Percentiles rank a stretch among this genome's conserved stretches.
Conservation (phyloP, 2,888 invertebrate species). For the Onchidella celtica region DNA sequence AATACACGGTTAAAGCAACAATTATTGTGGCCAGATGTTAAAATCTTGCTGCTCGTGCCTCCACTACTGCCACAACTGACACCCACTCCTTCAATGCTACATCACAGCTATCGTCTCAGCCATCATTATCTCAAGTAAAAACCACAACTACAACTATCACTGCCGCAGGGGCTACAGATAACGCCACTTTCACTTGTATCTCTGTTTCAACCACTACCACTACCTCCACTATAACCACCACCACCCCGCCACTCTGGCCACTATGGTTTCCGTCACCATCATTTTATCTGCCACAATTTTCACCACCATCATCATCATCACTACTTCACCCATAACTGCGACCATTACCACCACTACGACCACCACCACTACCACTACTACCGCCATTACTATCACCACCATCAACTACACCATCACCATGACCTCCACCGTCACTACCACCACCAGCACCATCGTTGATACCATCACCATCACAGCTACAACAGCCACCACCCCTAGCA, state of each 20-base stretch:
- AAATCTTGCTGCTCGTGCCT: too few species aligned
- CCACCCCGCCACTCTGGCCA: background rate
- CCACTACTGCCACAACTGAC: too few species aligned
- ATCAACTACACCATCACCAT: background rate
- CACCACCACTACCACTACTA: background rate
- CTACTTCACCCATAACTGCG: background rate
- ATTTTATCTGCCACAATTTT: background rate
- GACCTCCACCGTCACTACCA: background rate
- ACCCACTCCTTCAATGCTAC: too few species aligned
- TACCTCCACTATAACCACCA: background rate
- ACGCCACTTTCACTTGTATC: background rate
- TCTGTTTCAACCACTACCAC: background rate
- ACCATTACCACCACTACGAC: background rate
- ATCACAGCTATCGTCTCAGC: too few species aligned
- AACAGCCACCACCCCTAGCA: background rate
- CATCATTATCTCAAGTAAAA: too few species aligned
- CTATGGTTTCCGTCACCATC: background rate
- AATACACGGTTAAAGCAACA: too few species aligned
- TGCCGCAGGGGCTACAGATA: too few species aligned
- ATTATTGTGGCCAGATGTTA: too few species aligned
- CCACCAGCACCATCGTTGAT: background rate
- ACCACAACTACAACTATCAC: too few species aligned
- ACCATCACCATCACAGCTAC: background rate
- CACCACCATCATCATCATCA: constrained; percentile 2
- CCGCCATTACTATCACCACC: background rate